Conservation (phyloP, 1,140 invertebrate species). For the Sweltsa coloradensis region DNA sequence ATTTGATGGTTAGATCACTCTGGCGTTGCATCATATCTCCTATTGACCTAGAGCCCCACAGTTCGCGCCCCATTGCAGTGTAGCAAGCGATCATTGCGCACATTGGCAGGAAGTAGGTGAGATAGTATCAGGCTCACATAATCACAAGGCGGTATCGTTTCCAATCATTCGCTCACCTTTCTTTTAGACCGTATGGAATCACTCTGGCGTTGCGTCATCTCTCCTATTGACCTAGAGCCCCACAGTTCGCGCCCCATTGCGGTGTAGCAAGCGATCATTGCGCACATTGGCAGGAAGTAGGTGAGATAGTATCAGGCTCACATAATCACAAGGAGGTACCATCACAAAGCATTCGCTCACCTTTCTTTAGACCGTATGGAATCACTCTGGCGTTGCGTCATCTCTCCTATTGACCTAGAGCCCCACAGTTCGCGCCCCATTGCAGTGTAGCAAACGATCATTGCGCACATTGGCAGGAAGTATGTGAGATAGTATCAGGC, state of each 20-base stretch:
- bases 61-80: constrained; percentile 37
- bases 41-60: constrained; percentile 71
- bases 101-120: constrained; percentile 48
- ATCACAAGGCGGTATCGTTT: too few species aligned
- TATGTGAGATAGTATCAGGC: too few species aligned
- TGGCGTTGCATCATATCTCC: constrained; percentile 79
- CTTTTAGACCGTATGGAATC: constrained; percentile 22
- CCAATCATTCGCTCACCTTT: too few species aligned
- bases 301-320: too few species aligned
- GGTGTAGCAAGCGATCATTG: constrained; percentile 41
- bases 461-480: constrained; percentile 42
- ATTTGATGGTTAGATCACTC: constrained; percentile 67
- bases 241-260: constrained; percentile 43
- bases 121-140: too few species aligned
- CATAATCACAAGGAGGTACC: too few species aligned
- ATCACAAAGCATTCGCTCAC: too few species aligned
- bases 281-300: constrained; percentile 46
- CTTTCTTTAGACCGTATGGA: too few species aligned
- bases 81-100: constrained; percentile 43
- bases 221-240: constrained; percentile 78
- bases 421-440: constrained; percentile 52
- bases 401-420: constrained; percentile 77
- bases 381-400: constrained; percentile 69
- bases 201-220: constrained; percentile 69
- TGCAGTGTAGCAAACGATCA: constrained; percentile 40